phyloP scores from a whole-genome alignment of 2,888 invertebrate genomes.

The Drosophila crucigera region DNA sequence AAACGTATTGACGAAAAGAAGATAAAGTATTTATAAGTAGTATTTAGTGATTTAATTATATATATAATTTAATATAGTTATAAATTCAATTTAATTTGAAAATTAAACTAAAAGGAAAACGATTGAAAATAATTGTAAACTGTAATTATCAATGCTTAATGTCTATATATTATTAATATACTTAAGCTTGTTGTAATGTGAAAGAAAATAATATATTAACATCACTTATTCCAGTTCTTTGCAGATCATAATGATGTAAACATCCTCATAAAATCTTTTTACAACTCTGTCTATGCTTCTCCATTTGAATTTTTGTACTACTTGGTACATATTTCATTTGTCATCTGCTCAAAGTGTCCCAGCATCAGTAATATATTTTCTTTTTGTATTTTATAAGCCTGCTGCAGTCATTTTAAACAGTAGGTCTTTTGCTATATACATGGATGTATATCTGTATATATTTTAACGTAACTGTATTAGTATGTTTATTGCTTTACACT shows the following conservation, averaged over 20 bases:
- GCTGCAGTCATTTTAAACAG: too few relatives aligned
- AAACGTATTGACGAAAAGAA: neutral
- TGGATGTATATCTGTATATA: neutral
- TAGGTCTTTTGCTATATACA: neutral
- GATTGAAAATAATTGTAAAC: neutral
- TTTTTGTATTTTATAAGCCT: neutral
- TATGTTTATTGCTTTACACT: conserved; percentile 74
- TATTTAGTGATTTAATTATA: neutral
- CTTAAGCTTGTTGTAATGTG: neutral
- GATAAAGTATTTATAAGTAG: neutral
- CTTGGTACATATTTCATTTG: neutral
- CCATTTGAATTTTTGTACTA: neutral
- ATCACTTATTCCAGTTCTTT: neutral
- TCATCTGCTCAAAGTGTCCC: neutral
- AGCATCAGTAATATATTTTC: neutral
- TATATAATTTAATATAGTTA: neutral
- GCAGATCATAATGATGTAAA: neutral
- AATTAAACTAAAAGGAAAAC: neutral
- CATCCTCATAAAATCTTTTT: neutral
- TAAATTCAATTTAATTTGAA: neutral
- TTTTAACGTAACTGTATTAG: conserved; percentile 16
- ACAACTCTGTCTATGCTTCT: too few relatives aligned
- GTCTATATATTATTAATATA: neutral
- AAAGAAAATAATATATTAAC: neutral
- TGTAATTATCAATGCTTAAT: neutral